Evolutionary conservation across 2,888 invertebrate species (phyloP), one percentile per base, ranked within the genome.

Genomic region (Pollenia amentaria): DNA sequence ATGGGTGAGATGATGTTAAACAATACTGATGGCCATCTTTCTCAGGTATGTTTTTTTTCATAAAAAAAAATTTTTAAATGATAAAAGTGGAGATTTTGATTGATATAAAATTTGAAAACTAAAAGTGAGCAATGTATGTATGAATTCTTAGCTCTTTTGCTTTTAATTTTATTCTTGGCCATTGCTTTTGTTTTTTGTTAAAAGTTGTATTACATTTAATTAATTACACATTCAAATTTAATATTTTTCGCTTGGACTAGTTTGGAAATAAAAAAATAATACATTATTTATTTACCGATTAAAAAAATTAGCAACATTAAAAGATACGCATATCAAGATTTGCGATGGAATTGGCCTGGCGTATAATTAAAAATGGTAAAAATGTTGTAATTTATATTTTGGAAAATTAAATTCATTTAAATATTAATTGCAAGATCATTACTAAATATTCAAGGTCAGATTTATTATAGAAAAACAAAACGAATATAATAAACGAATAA

Each of bases 11-110:
- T 80, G 70, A 44, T 53, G 14, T 76, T 88, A 82, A 72, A 84
- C 86, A 80, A 88, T 60, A 46, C 29, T 21, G 88, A 89, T 88
- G 89, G 77, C 81, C 88, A 77, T 60, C 75, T 82, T 82, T 82
- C 75, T 62, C 89, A 89, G 90, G 89, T 88, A 89, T 87, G 90
- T 81, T 1, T 12, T 46, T 46, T 46, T 46, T n/a, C 8, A 29
- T 29, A 29, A 29, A 29, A 29, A 29, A 29, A 29, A 6, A 6
- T n/a, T n/a, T n/a, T n/a, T n/a, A n/a, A n/a, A n/a, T n/a, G n/a
- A n/a, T n/a, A n/a, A n/a, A n/a, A n/a, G n/a, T n/a, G n/a, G n/a
- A n/a, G n/a, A n/a, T n/a, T n/a, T n/a, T n/a, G n/a, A n/a, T n/a
- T n/a, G n/a, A n/a, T n/a, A n/a, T n/a, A n/a, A 2, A 3, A 3